A percentile compares a stretch with the other conserved stretches of the same genome.
These are phyloP conservation scores for Orthonychiurus folsomi DNA, from an alignment of 2,888 invertebrate genomes.

Conservation along the genomic window DNA sequence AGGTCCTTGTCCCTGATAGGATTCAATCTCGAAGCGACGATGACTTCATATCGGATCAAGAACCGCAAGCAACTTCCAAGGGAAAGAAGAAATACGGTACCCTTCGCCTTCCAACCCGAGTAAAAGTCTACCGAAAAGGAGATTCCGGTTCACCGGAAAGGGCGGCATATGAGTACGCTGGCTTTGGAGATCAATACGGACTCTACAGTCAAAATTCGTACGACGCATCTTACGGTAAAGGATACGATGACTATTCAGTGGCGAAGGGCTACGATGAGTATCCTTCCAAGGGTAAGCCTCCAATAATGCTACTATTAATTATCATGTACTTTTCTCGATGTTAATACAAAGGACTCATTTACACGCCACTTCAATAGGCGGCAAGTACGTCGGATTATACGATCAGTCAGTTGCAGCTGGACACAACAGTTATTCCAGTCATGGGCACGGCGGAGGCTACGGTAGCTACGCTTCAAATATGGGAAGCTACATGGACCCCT, in stretches of 20 bases:
- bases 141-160: slow-evolving; percentile 20
- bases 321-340: not conserved
- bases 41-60: slow-evolving; percentile 37
- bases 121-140: slow-evolving; percentile 14
- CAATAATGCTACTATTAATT: not conserved
- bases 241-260: slow-evolving; percentile 22
- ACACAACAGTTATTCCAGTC: not conserved
- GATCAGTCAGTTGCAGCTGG: slow-evolving; percentile 12
- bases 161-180: slow-evolving; percentile 24
- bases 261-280: slow-evolving; percentile 18
- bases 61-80: slow-evolving; percentile 34
- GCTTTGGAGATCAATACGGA: slow-evolving; percentile 22
- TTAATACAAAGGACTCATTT: not conserved
- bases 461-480: slow-evolving; percentile 17
- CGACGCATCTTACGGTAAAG: slow-evolving; percentile 27
- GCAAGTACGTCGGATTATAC: slow-evolving; percentile 11
- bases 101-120: not conserved
- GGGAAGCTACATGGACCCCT: slow-evolving; percentile 31
- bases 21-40: slow-evolving; percentile 23
- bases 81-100: slow-evolving; percentile 27
- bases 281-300: slow-evolving; percentile 2
- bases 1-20: slow-evolving; percentile 5
- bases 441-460: slow-evolving; percentile 18
- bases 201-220: slow-evolving; percentile 28
- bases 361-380: slow-evolving; percentile 4